Conservation (phyloP, 2,888 invertebrate species). For the Therioaphis trifolii region DNA sequence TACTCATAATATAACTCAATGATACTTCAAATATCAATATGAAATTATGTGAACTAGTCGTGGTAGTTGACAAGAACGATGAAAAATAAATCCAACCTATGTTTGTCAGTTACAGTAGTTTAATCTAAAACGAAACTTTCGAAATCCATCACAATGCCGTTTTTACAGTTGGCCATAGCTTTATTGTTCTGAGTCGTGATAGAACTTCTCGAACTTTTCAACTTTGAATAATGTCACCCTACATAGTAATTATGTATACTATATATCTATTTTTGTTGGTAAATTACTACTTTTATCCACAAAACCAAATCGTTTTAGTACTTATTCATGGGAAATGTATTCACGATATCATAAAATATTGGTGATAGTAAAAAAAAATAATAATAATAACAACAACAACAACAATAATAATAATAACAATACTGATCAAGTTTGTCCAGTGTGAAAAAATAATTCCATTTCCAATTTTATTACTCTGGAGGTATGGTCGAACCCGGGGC, state of each 20-base stretch:
- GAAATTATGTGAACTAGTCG: too few relatives aligned
- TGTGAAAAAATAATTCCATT: neutral
- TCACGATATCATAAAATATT: neutral
- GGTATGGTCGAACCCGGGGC: neutral
- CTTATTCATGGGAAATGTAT: neutral
- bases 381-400: too few relatives aligned
- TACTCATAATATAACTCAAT: too few relatives aligned
- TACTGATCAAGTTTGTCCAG: neutral
- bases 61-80: neutral
- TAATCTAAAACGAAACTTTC: conserved; percentile 42
- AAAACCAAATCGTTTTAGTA: neutral
- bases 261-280: neutral
- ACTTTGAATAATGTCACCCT: conserved; percentile 36
- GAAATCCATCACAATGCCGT: conserved; percentile 54
- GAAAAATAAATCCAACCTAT: neutral
- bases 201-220: conserved; percentile 47
- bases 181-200: conserved; percentile 40
- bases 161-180: conserved; percentile 37
- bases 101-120: conserved; percentile 27
- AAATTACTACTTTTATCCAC: conserved; percentile 3
- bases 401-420: too few relatives aligned
- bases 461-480: conserved; percentile 1
- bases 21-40: too few relatives aligned
- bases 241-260: conserved; percentile 2
- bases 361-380: neutral